Evolutionary conservation across 2,888 invertebrate genomes (phyloP).

Genomic region (Agrenia bidenticulata): DNA sequence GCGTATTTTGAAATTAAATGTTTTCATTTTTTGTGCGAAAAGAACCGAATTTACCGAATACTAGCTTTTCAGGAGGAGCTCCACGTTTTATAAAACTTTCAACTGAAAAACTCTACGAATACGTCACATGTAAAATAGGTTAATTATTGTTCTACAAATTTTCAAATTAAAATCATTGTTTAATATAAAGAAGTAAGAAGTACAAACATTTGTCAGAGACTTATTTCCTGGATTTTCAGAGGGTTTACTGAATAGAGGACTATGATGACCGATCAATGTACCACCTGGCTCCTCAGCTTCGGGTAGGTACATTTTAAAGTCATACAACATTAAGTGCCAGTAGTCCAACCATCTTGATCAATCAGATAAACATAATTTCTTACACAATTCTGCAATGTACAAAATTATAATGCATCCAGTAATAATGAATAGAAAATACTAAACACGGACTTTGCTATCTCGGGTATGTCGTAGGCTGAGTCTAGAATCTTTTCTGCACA

Average conservation of each 20-base stretch:
- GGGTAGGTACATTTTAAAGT: constrained; percentile 56
- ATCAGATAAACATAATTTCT: too few relatives aligned
- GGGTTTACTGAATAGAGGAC: constrained; percentile 55
- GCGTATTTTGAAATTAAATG: not conserved
- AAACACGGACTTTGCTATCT: constrained; percentile 53
- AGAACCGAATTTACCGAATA: constrained; percentile 51
- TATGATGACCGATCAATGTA: constrained; percentile 56
- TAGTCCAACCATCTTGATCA: constrained; percentile 58
- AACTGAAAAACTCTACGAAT: constrained; percentile 55
- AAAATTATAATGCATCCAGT: too few relatives aligned
- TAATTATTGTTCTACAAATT: too few relatives aligned
- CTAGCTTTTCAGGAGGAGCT: constrained; percentile 56
- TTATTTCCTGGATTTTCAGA: constrained; percentile 36
- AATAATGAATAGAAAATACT: too few relatives aligned
- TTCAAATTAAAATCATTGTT: too few relatives aligned
- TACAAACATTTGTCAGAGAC: not conserved
- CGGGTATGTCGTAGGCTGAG: constrained; percentile 57
- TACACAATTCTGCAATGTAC: too few relatives aligned
- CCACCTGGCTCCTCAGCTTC: constrained; percentile 47
- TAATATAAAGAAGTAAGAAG: too few relatives aligned
- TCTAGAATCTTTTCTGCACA: constrained; percentile 56
- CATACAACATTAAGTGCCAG: constrained; percentile 61
- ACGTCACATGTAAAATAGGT: too few relatives aligned
- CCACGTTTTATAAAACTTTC: constrained; percentile 56
- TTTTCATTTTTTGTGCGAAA: not conserved